phyloP scores from a whole-genome alignment of 2,888 invertebrate species.

The Patella caerulea region DNA sequence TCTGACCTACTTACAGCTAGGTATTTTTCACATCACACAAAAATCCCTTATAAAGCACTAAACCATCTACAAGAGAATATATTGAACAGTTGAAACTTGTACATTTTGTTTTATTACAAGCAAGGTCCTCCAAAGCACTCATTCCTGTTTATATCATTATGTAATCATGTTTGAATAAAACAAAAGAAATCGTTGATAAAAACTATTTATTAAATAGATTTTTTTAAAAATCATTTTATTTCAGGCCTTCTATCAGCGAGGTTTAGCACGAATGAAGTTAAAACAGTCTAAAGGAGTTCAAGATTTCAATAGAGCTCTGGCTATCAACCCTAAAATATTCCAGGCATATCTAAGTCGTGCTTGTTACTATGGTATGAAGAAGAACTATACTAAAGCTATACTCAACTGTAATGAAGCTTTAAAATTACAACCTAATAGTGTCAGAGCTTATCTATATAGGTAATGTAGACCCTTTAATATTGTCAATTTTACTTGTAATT shows the following conservation, averaged over 20 bases:
- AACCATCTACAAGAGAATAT: no score
- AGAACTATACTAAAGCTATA: conserved; percentile 69
- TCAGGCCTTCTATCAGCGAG: conserved; percentile 70
- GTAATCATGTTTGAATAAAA: no score
- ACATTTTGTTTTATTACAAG: no score
- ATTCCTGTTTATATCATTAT: no score
- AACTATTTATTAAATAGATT: not conserved
- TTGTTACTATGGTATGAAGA: conserved; percentile 68
- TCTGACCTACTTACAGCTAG: no score
- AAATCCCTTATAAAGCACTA: no score
- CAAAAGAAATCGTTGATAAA: no score
- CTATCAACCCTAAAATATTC: conserved; percentile 69
- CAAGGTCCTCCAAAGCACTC: no score
- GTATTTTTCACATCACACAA: no score
- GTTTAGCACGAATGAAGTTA: conserved; percentile 64
- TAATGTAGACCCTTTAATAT: conserved; percentile 22
- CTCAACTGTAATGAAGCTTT: conserved; percentile 72
- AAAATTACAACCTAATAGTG: conserved; percentile 68
- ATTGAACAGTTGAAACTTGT: no score
- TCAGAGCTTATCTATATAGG: conserved; percentile 71
- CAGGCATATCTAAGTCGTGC: conserved; percentile 71
- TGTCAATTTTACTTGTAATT: no score
- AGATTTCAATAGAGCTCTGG: conserved; percentile 70
- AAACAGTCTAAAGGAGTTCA: conserved; percentile 68
- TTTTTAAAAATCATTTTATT: conserved; percentile 18